phyloP scores from a whole-genome alignment of 2,888 invertebrate species.

The Nebria brevicollis region DNA sequence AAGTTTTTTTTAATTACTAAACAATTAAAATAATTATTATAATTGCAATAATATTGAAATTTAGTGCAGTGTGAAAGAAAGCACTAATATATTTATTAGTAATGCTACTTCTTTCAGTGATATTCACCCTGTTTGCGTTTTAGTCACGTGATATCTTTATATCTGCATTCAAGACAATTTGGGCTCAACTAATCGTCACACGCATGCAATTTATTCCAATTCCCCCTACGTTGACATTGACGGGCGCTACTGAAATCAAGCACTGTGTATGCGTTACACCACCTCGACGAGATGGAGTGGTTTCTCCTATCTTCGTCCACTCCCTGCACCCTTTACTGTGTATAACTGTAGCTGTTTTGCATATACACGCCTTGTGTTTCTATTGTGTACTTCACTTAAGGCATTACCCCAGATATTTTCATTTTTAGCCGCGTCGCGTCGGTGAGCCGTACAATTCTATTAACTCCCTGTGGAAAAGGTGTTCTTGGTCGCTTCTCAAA shows the following conservation, averaged over 20 bases:
- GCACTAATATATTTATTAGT: too few species aligned
- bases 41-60: too few species aligned
- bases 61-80: too few species aligned
- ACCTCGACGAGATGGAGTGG: background rate
- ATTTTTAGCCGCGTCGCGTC: constrained; percentile 29
- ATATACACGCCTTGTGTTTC: constrained; percentile 44
- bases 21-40: too few species aligned
- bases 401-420: constrained; percentile 43
- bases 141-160: background rate
- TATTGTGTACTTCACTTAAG: constrained; percentile 43
- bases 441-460: constrained; percentile 26
- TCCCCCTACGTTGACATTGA: background rate
- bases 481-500: background rate
- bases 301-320: background rate
- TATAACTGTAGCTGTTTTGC: constrained; percentile 30
- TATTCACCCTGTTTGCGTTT: too few species aligned
- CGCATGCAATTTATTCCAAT: background rate
- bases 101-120: too few species aligned
- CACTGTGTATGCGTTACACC: background rate
- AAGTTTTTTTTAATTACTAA: too few species aligned
- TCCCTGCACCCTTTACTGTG: background rate
- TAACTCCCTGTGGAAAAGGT: constrained; percentile 31
- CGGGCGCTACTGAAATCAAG: background rate
- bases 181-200: background rate
- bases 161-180: background rate